Base-by-base conservation (phyloP, 2,888 invertebrate species). In the Oligia fasciuncula region DNA sequence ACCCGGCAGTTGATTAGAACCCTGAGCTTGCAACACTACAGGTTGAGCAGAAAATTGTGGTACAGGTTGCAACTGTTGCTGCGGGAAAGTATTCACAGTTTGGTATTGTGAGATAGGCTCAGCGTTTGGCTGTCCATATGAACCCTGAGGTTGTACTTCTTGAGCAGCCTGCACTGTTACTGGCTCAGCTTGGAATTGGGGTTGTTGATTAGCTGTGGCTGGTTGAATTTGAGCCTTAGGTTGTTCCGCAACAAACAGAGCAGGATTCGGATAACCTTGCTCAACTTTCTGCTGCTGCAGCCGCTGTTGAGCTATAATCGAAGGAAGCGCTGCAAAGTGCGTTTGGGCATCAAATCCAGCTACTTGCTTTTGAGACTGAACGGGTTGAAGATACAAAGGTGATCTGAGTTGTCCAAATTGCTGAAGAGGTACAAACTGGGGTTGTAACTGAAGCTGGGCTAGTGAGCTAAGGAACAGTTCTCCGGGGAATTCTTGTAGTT, bases 401-500 rank as follows among this genome's bases (percentile, higher is more conserved):
- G 94, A 93, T 78, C 92, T 92, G 4, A 95, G 84, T 77, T 95
- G 89, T 57, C 86, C 84, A 63, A 90, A 87, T 23, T 89, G 94
- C 70, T 93, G 93, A 0, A 95, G 76, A n/a, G 94, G 93, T 1
- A 93, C 85, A 76, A 94, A 94, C 68, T 95, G 94, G 0, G 95
- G 94, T 51, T 95, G 95, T 6, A 95, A 75, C 67, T 95, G 95
- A 14, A 96, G 87, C 75, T 96, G 96, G 23, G 95, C 93, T 23
- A 97, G 81, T 0, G 96, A 94, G 76, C 92, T 94, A 3, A 97
- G 88, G 86, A 94, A 96, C 23, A 96, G 79, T 84, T 96, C 96
- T 40, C 96, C 94, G 29, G 96, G 95, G 51, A 93, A 96, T 84
- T 96, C 96, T 83, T 96, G 95, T 2, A 96, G 85, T 8, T 95